These are phyloP conservation scores for Falcaria lacertinaria DNA, from an alignment of 2,888 invertebrate genomes.

Conservation along the genomic window DNA sequence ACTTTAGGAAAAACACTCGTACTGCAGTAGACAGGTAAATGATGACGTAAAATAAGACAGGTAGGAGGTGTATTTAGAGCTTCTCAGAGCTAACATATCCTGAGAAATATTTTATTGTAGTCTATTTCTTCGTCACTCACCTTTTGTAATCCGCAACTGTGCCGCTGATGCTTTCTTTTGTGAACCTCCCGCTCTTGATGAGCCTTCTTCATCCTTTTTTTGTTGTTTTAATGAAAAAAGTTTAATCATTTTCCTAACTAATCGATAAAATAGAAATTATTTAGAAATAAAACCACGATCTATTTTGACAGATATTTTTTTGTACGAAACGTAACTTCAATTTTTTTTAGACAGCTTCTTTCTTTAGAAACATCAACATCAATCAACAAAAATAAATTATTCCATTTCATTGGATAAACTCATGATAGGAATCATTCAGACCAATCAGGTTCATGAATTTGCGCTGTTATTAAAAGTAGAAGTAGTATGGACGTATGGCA, in stretches of 20 bases:
- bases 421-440: slow-evolving; percentile 1
- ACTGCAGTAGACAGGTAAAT: background rate
- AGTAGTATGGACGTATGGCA: too few relatives aligned
- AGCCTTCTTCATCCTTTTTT: slow-evolving; percentile 97
- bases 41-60: background rate
- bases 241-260: slow-evolving; percentile 92
- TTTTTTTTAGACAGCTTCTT: slow-evolving; percentile 2
- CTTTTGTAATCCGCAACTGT: slow-evolving; percentile 98
- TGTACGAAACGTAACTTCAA: slow-evolving; percentile 21
- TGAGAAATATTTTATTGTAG: background rate
- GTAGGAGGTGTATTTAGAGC: background rate
- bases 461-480: background rate
- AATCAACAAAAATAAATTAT: background rate
- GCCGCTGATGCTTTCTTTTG: slow-evolving; percentile 98
- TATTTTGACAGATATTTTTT: slow-evolving; percentile 70
- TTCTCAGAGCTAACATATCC: background rate
- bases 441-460: background rate
- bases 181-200: slow-evolving; percentile 80
- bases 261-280: slow-evolving; percentile 64
- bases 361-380: background rate
- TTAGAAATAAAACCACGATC: slow-evolving; percentile 59
- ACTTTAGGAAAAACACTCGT: background rate
- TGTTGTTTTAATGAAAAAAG: slow-evolving; percentile 98
- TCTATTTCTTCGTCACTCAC: slow-evolving; percentile 59
- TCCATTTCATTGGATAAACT: slow-evolving; percentile 19